Conservation (phyloP, 2,888 invertebrate genomes). For the Plusia festucae region DNA sequence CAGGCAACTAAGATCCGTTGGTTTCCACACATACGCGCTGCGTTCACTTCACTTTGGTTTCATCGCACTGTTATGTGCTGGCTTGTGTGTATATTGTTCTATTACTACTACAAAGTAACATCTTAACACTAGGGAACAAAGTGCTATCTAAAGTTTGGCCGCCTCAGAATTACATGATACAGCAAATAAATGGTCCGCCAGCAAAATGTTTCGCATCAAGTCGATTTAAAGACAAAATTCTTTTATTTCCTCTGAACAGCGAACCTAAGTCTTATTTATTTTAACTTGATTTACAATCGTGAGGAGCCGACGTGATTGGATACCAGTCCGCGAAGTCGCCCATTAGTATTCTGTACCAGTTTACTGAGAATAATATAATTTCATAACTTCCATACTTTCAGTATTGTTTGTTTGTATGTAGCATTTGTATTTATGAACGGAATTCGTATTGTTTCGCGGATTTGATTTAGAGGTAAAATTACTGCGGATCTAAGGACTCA, state of each 20-base stretch:
- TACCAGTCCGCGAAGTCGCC: slow-evolving; percentile 21
- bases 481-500: not conserved
- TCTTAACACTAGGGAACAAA: not conserved
- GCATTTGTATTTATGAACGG: slow-evolving; percentile 28
- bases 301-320: slow-evolving; percentile 45
- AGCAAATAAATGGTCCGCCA: not conserved
- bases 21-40: not conserved
- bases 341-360: slow-evolving; percentile 51
- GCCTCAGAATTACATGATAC: not conserved
- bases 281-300: slow-evolving; percentile 56
- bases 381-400: slow-evolving; percentile 52
- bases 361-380: slow-evolving; percentile 53
- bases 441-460: slow-evolving; percentile 37
- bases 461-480: slow-evolving; percentile 3
- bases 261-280: slow-evolving; percentile 48
- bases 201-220: not conserved
- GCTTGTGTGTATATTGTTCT: not conserved
- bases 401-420: slow-evolving; percentile 48
- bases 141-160: slow-evolving; percentile 3
- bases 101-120: not conserved
- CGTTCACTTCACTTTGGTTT: slow-evolving; percentile 7
- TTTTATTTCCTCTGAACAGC: slow-evolving; percentile 26
- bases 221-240: not conserved
- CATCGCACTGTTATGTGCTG: not conserved
- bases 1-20: slow-evolving; percentile 42